These are phyloP conservation scores for Pseudobourletiella spinata DNA, from an alignment of 1,140 invertebrate species.

Conservation along the genomic window DNA sequence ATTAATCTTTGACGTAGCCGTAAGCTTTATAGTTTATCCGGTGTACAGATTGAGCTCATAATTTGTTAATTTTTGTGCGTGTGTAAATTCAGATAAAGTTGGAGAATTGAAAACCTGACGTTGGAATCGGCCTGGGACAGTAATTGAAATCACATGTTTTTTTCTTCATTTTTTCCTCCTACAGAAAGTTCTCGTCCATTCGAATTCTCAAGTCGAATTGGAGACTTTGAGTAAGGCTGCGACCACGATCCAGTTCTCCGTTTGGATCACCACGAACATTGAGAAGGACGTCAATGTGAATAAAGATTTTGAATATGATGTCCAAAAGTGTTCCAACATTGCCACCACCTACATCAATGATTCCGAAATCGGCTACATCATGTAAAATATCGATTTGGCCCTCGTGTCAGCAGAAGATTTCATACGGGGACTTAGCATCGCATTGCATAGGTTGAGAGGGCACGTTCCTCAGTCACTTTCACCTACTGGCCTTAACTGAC, in stretches of 20 bases:
- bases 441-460: too few species aligned
- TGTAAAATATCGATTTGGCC: conserved; percentile 85
- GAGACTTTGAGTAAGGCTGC: conserved; percentile 76
- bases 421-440: too few species aligned
- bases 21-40: too few species aligned
- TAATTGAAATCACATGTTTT: too few species aligned
- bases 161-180: conserved; percentile 17
- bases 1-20: conserved; percentile 77
- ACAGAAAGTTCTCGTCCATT: conserved; percentile 69
- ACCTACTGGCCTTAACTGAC: too few species aligned
- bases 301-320: neutral
- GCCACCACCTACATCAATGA: conserved; percentile 46
- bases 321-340: conserved; percentile 16
- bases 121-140: too few species aligned
- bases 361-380: conserved; percentile 76
- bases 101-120: too few species aligned
- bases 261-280: conserved; percentile 8
- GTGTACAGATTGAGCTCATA: neutral
- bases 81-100: too few species aligned
- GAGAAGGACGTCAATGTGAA: conserved; percentile 46
- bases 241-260: conserved; percentile 64
- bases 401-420: conserved; percentile 69
- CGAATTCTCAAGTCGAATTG: conserved; percentile 81
- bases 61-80: neutral
- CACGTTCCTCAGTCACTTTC: too few species aligned